Conservation (phyloP, 37 sponge, comb jelly and placozoan genomes). For the Spongilla lacustris region DNA sequence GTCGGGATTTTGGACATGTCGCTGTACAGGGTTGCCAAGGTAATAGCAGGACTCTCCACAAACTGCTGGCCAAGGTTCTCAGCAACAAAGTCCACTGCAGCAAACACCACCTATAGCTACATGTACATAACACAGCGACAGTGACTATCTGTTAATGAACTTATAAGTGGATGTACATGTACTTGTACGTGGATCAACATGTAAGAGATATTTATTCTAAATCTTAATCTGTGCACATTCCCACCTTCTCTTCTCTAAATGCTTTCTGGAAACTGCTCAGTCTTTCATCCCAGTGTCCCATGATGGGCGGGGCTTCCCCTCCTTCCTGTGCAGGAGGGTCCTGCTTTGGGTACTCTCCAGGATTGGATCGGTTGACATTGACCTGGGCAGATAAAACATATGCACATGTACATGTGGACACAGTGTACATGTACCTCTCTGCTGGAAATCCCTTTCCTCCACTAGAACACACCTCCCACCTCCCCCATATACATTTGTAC, state of each 20-base stretch:
- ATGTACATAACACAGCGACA: too few relatives aligned
- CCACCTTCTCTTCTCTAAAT: too few relatives aligned
- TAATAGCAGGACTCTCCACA: slow-evolving; percentile 96
- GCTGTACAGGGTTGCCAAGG: slow-evolving; percentile 76
- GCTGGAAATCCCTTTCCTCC: too few relatives aligned
- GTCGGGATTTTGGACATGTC: slow-evolving; percentile 88
- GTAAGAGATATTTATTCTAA: too few relatives aligned
- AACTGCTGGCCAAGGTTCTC: slow-evolving; percentile 90
- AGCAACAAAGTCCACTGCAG: slow-evolving; percentile 82
- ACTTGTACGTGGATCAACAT: too few relatives aligned
- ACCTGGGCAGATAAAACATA: slow-evolving; percentile 47
- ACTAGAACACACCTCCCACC: background rate
- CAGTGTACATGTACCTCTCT: too few relatives aligned
- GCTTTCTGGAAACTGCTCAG: slow-evolving; percentile 91
- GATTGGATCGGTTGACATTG: slow-evolving; percentile 71
- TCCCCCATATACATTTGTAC: too few relatives aligned
- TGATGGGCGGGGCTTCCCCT: slow-evolving; percentile 18
- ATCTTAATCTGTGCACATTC: too few relatives aligned
- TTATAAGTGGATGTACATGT: too few relatives aligned
- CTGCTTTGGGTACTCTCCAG: slow-evolving; percentile 63
- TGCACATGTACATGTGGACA: too few relatives aligned
- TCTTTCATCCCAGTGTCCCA: slow-evolving; percentile 91
- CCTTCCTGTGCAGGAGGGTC: slow-evolving; percentile 20
- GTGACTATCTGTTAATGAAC: too few relatives aligned
- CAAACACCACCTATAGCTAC: slow-evolving; percentile 82